phyloP scores from a whole-genome alignment of 1,140 invertebrate species.

The Bombus difficillimus region DNA sequence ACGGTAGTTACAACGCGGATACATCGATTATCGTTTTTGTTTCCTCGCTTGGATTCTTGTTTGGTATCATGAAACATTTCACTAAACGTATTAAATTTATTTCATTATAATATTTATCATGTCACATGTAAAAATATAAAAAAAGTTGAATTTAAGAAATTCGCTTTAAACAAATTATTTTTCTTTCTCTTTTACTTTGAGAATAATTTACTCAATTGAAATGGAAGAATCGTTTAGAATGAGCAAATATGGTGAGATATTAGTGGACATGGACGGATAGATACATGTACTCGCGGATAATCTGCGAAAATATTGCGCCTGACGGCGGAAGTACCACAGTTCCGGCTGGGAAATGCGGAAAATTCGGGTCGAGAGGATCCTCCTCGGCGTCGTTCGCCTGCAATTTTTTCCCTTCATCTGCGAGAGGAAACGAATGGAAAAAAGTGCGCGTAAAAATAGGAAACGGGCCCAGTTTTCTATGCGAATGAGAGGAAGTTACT shows the following conservation, averaged over 20 bases:
- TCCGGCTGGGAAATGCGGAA: conserved; percentile 61
- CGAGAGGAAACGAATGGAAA: conserved; percentile 53
- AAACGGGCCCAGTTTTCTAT: conserved; percentile 57
- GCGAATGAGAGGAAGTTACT: conserved; percentile 55
- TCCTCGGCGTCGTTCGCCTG: conserved; percentile 58
- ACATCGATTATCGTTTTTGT: conserved; percentile 52
- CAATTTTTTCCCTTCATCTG: conserved; percentile 62
- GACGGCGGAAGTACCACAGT: conserved; percentile 52
- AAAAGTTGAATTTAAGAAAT: not conserved
- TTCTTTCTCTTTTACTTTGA: not conserved
- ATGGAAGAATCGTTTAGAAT: not conserved
- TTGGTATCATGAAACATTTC: not conserved
- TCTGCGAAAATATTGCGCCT: conserved; percentile 65
- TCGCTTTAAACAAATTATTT: not conserved
- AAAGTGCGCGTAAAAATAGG: conserved; percentile 42
- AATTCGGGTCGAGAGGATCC: conserved; percentile 68
- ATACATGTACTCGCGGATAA: conserved; percentile 52
- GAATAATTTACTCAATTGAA: not conserved
- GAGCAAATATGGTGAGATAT: conserved; percentile 7
- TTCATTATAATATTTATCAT: not conserved
- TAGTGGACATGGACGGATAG: not conserved
- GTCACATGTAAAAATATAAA: no score
- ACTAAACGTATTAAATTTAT: not conserved
- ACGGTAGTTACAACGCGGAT: conserved; percentile 54
- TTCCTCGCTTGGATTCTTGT: not conserved